Conservation (phyloP, 2,797 vertebrate species). For the Enteromius afrohamiltoni region DNA sequence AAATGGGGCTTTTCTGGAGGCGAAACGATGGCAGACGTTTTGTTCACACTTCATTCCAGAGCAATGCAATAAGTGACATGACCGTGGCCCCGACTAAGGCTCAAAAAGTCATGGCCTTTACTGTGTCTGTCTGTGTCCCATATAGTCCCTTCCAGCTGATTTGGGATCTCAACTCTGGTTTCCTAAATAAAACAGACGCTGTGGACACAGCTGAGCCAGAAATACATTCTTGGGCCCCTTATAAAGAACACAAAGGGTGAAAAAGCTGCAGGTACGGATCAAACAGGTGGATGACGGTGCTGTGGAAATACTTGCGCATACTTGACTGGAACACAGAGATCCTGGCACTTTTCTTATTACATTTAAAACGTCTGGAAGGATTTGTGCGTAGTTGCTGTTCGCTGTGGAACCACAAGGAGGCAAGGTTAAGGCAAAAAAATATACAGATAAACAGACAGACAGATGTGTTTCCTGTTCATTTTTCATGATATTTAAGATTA, state of each 20-base stretch:
- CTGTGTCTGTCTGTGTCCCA: slow-evolving; percentile 32
- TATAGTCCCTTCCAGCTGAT: slow-evolving; percentile 31
- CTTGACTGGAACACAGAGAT: slow-evolving; percentile 29
- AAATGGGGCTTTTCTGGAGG: slow-evolving; percentile 54
- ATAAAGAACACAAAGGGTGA: slow-evolving; percentile 51
- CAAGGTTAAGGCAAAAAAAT: slow-evolving; percentile 11
- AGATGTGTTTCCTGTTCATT: not conserved
- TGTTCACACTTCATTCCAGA: slow-evolving; percentile 73
- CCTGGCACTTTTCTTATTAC: not conserved
- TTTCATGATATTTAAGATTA: not conserved
- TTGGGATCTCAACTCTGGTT: slow-evolving; percentile 36
- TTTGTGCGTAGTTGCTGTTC: not conserved
- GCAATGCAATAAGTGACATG: slow-evolving; percentile 69
- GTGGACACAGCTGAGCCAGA: slow-evolving; percentile 54
- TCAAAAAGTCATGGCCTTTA: slow-evolving; percentile 24
- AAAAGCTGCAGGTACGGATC: slow-evolving; percentile 25
- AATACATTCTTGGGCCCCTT: slow-evolving; percentile 42
- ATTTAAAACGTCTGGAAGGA: not conserved
- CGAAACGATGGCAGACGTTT: slow-evolving; percentile 64
- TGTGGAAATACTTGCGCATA: slow-evolving; percentile 18
- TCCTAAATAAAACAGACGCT: slow-evolving; percentile 48
- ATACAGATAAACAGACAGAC: not conserved
- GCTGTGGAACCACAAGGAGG: slow-evolving; percentile 34
- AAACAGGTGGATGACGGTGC: slow-evolving; percentile 20
- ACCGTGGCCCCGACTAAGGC: slow-evolving; percentile 57